Evolutionary conservation across 53 echinoderm and acorn worm species (phyloP).

Genomic region (Zoroaster sp.): DNA sequence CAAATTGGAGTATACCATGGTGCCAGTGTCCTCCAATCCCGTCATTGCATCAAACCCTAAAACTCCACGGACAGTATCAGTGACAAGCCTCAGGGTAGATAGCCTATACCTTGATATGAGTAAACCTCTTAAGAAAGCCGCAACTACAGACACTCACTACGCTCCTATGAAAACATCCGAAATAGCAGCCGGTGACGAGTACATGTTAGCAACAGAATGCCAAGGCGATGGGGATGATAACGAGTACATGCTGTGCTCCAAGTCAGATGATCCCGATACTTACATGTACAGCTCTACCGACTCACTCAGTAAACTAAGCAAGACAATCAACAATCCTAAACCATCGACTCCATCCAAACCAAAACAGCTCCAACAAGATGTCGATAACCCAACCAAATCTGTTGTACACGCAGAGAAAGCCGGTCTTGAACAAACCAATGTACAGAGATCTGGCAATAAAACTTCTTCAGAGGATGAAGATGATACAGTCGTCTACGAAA

Average conservation of each 20-base stretch:
- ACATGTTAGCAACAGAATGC: background rate
- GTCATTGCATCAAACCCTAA: background rate
- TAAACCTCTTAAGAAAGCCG: background rate
- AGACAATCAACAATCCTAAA: background rate
- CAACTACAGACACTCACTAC: background rate
- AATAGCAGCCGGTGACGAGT: background rate
- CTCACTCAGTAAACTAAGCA: background rate
- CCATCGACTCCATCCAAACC: background rate
- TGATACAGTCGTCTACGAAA: constrained; percentile 29
- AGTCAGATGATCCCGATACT: constrained; percentile 1
- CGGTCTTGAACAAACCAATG: background rate
- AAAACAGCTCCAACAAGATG: background rate
- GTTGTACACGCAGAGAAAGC: background rate
- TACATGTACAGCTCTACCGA: constrained; percentile 43
- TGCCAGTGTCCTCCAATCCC: background rate
- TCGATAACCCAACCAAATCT: background rate
- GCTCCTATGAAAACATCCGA: constrained; percentile 28
- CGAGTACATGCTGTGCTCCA: constrained; percentile 27
- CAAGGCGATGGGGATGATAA: background rate
- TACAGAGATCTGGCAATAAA: background rate
- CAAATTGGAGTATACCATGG: background rate
- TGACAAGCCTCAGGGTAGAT: background rate
- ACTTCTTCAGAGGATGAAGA: background rate
- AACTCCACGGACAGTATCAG: background rate
- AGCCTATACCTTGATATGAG: constrained; percentile 24